A percentile compares a stretch with the other conserved stretches of the same genome.
These are phyloP conservation scores for Urechis unicinctus DNA, from an alignment of 2,888 invertebrate species.

Conservation along the genomic window DNA sequence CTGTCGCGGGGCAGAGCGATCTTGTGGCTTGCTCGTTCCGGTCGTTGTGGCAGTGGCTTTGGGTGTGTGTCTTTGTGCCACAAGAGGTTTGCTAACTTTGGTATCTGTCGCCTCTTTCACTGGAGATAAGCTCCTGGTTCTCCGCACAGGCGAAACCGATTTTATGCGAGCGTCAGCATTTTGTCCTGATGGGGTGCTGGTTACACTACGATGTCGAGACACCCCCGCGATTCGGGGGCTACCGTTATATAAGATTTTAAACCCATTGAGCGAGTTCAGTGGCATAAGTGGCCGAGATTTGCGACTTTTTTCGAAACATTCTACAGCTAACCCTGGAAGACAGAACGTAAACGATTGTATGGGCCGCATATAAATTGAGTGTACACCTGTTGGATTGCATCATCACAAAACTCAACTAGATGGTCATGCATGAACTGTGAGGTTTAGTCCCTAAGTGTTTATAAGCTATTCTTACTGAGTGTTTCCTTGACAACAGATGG, in stretches of 20 bases:
- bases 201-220: neutral
- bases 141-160: neutral
- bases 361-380: neutral
- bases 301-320: slow-evolving; percentile 48
- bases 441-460: neutral
- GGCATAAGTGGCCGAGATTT: slow-evolving; percentile 39
- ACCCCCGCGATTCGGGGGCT: neutral
- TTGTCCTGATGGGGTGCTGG: neutral
- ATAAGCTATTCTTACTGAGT: slow-evolving; percentile 33
- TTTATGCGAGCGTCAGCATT: neutral
- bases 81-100: too few species aligned
- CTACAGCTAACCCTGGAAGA: slow-evolving; percentile 40
- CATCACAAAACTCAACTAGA: neutral
- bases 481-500: slow-evolving; percentile 45
- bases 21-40: too few species aligned
- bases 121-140: slow-evolving; percentile 13
- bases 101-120: slow-evolving; percentile 9
- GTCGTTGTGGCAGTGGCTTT: too few species aligned
- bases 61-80: too few species aligned
- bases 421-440: neutral
- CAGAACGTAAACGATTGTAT: neutral
- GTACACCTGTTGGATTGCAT: neutral
- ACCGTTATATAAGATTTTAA: slow-evolving; percentile 19
- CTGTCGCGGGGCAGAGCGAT: too few species aligned
- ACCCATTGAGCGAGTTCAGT: slow-evolving; percentile 31